Percentiles rank a stretch among this genome's conserved stretches.
These are phyloP conservation scores for Dynastes grantii DNA, from an alignment of 2,888 invertebrate genomes.

Conservation along the genomic window DNA sequence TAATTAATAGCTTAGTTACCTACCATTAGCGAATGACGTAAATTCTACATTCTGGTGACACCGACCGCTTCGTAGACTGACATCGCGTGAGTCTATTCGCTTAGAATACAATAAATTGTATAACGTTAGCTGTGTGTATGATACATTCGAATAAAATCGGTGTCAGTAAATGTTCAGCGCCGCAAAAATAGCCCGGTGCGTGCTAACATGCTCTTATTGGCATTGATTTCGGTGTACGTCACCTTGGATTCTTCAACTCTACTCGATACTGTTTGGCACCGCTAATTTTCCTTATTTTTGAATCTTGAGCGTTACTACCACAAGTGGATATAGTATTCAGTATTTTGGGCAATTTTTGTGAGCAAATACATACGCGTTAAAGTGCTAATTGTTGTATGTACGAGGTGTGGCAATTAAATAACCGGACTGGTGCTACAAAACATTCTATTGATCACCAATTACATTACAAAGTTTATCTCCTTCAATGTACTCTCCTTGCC, in stretches of 20 bases:
- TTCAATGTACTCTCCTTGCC: no score
- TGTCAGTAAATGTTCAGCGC: constrained; percentile 40
- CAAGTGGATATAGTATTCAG: neutral
- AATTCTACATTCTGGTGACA: neutral
- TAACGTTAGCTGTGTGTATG: constrained; percentile 19
- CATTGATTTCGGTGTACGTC: constrained; percentile 44
- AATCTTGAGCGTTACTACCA: constrained; percentile 4
- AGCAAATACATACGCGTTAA: no score
- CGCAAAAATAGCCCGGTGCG: constrained; percentile 41
- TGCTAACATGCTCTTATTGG: constrained; percentile 44
- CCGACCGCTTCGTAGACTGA: neutral
- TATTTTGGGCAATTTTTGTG: neutral
- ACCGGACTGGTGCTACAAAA: no score
- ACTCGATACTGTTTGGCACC: constrained; percentile 29
- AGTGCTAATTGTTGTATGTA: no score
- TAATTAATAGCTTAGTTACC: constrained; percentile 9
- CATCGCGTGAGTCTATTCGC: constrained; percentile 34
- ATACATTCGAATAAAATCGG: constrained; percentile 46
- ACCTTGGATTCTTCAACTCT: constrained; percentile 39
- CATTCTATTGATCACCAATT: no score
- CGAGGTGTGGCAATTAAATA: no score
- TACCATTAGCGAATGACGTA: constrained; percentile 1
- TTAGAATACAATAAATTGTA: constrained; percentile 31
- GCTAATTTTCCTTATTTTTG: constrained; percentile 20
- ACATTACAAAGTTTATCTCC: no score